Percentiles rank a stretch among this genome's conserved stretches.
phyloP scores from a whole-genome alignment of 2,113 vertebrate genomes.

The Eubucco bourcierii region DNA sequence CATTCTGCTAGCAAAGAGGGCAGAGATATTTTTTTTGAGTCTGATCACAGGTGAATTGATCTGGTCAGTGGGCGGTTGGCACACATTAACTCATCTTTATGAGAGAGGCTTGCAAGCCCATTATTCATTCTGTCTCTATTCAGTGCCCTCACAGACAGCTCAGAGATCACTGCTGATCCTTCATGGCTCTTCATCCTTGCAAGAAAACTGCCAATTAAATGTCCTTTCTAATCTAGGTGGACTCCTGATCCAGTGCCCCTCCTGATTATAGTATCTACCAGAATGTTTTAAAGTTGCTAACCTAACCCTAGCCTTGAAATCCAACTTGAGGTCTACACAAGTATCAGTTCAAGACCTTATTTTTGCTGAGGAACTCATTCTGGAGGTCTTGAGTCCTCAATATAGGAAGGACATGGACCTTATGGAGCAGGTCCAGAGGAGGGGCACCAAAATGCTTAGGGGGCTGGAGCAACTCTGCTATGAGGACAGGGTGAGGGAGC shows the following conservation, averaged over 20 bases:
- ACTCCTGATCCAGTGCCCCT: not conserved
- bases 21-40: not conserved
- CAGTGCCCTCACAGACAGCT: not conserved
- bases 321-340: not conserved
- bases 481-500: too few relatives aligned
- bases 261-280: not conserved
- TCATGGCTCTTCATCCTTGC: not conserved
- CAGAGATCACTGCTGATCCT: not conserved
- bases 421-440: too few relatives aligned
- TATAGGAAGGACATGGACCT: too few relatives aligned
- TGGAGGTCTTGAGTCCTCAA: too few relatives aligned
- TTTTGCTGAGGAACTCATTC: too few relatives aligned
- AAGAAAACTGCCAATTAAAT: not conserved
- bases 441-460: too few relatives aligned
- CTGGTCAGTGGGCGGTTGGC: not conserved
- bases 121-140: not conserved
- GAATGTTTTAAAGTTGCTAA: not conserved
- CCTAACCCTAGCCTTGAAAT: not conserved
- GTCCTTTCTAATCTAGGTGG: not conserved
- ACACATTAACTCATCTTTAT: not conserved
- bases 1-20: not conserved
- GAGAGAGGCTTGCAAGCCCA: not conserved
- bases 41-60: fast-evolving
- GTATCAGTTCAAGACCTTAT: too few relatives aligned
- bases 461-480: too few relatives aligned